Percentiles rank a stretch among this genome's conserved stretches.
Conservation (phyloP, 2,113 vertebrate genomes). For the Lamprotornis superbus region DNA sequence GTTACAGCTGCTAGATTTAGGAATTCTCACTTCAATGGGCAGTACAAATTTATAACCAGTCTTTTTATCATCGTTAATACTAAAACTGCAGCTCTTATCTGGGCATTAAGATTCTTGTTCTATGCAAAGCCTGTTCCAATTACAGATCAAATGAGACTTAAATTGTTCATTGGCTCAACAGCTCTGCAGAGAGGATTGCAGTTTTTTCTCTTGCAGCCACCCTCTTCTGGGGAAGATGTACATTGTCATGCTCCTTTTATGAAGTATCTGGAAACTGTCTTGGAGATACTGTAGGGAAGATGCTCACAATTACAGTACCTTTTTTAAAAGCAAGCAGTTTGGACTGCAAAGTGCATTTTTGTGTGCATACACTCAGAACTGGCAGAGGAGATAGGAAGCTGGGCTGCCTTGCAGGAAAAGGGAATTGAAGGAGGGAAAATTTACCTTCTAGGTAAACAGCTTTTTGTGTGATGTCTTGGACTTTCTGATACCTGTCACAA, state of each 20-base stretch:
- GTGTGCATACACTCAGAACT: background rate
- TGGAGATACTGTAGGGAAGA: background rate
- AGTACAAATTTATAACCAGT: background rate
- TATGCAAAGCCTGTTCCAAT: slow-evolving; percentile 4
- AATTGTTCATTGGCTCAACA: background rate
- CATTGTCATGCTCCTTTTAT: background rate
- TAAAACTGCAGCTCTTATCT: background rate
- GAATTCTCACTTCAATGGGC: slow-evolving; percentile 11
- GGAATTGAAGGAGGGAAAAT: background rate
- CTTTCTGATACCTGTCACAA: background rate
- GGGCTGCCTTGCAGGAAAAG: background rate
- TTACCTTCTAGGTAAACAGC: background rate
- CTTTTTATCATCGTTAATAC: background rate
- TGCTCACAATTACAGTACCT: background rate
- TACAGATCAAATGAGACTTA: slow-evolving; percentile 15
- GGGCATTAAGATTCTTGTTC: background rate
- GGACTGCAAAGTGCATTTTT: background rate
- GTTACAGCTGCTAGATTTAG: background rate
- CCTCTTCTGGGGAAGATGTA: background rate
- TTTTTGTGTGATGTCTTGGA: background rate
- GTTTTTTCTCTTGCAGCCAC: background rate
- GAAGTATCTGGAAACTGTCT: background rate
- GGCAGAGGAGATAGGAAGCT: background rate
- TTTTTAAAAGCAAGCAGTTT: background rate
- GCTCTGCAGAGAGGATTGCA: slow-evolving; percentile 1